Evolutionary conservation across 2,797 vertebrate genomes (phyloP), one percentile per base, ranked within the genome.

Genomic region (Saxicola maurus): DNA sequence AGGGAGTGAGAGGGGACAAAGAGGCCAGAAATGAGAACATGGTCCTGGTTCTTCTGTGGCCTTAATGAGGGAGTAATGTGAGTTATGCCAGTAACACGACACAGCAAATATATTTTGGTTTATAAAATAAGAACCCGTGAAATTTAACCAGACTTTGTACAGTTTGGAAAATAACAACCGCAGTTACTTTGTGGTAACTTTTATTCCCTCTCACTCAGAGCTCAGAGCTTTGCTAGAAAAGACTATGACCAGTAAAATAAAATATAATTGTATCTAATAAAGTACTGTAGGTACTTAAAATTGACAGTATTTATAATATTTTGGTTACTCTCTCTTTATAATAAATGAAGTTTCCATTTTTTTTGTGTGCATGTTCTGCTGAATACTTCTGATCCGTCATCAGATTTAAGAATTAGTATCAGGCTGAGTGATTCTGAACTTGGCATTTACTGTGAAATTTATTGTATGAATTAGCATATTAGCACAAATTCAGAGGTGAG

Each of bases 381-480:
- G 83, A 86, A 56, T 30, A 8, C 42, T 81, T 81, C 38, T 49
- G 49, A 75, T 52, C 66, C 33, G 56, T 67, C 53, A 73, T 77
- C 42, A 62, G 64, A 56, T 79, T 59, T 56, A 68, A 82, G 52
- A 77, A 61, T 89, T 78, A 83, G 30, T 78, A 56, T 55, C 52
- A 62, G 71, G 56, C 56, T 90, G 86, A 67, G 66, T 87, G 45
- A 82, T 88, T 76, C 59, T 25, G 45, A 68, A 69, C 56, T 68
- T 69, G 90, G 86, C 81, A 80, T 90, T 92, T 89, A 35, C 69
- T 65, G 48, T 78, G 85, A 62, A 72, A 69, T 87, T 86, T 94
- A 66, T 87, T 73, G 56, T 64, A 60, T 46, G 68, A 86, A 89
- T 95, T 86, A 90, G 72, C 78, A 80, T 65, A 61, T 80, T 82